Percentiles rank a stretch among this genome's conserved stretches.
Conservation (phyloP, 92 coral and sea anemone species). For the Micromussa lordhowensis region DNA sequence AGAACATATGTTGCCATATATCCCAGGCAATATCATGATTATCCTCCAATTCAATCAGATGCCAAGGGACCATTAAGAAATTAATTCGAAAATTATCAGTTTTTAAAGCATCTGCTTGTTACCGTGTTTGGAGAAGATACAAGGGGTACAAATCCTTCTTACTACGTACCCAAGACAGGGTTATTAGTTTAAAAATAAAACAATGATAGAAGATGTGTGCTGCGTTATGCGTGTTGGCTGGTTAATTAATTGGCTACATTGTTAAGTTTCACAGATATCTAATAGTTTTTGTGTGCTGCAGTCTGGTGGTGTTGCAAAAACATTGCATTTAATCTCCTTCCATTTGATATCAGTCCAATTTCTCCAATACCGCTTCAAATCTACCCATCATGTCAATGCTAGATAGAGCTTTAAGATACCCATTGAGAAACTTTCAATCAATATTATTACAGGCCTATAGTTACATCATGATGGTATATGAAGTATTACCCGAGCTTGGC, state of each 20-base stretch:
- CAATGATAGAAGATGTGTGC: constrained; percentile 43
- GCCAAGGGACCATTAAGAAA: constrained; percentile 25
- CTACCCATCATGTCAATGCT: not conserved
- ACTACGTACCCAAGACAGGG: constrained; percentile 21
- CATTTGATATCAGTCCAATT: constrained; percentile 16
- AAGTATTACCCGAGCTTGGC: no score
- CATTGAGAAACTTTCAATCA: no score
- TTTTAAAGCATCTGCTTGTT: constrained; percentile 30
- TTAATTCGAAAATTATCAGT: constrained; percentile 1
- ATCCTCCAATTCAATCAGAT: not conserved
- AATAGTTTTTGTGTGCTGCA: not conserved
- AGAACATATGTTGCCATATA: constrained; percentile 25
- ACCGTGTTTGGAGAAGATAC: constrained; percentile 5
- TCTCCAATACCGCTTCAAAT: constrained; percentile 8
- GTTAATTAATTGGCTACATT: no score
- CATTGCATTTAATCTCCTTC: constrained; percentile 7
- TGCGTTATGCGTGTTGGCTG: not conserved
- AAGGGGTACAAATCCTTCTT: not conserved
- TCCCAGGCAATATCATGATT: constrained; percentile 28
- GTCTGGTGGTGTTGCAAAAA: constrained; percentile 7
- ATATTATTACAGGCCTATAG: no score
- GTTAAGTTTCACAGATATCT: not conserved
- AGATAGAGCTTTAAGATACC: no score
- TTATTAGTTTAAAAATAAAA: constrained; percentile 33
- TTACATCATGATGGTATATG: no score